These are phyloP conservation scores for Rhopalosiphum maidis DNA, from an alignment of 1,140 invertebrate species.

Conservation along the genomic window DNA sequence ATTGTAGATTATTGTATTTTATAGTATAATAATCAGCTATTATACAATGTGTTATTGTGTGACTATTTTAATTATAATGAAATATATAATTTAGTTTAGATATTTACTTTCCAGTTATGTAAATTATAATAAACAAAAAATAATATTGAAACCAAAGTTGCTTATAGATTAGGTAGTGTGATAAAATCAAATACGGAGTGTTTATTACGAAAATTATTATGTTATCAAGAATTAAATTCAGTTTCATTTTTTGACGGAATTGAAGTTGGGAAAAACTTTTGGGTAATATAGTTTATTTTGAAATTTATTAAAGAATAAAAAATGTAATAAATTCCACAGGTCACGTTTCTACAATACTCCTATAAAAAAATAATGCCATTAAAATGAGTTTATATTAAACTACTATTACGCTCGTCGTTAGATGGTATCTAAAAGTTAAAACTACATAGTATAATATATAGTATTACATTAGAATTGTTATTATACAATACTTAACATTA, in stretches of 20 bases:
- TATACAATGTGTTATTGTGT: not conserved
- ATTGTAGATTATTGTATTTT: no score
- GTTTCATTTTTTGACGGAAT: not conserved
- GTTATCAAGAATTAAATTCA: not conserved
- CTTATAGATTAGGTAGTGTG: not conserved
- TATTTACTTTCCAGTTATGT: not conserved
- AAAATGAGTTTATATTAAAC: not conserved
- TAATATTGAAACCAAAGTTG: not conserved
- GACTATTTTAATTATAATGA: not conserved
- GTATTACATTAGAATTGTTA: not conserved
- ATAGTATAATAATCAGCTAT: no score
- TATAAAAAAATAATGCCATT: not conserved
- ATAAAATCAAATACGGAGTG: not conserved
- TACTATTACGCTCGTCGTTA: not conserved
- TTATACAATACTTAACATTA: not conserved
- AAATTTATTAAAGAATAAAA: not conserved
- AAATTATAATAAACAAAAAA: not conserved
- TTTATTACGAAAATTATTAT: not conserved
- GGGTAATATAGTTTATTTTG: not conserved
- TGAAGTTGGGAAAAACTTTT: not conserved
- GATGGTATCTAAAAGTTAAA: not conserved
- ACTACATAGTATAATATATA: not conserved
- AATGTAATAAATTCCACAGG: not conserved
- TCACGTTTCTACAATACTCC: not conserved
- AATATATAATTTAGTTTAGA: not conserved